Evolutionary conservation across 2,888 invertebrate genomes (phyloP).

Genomic region (Pristionchus fissidentatus): DNA sequence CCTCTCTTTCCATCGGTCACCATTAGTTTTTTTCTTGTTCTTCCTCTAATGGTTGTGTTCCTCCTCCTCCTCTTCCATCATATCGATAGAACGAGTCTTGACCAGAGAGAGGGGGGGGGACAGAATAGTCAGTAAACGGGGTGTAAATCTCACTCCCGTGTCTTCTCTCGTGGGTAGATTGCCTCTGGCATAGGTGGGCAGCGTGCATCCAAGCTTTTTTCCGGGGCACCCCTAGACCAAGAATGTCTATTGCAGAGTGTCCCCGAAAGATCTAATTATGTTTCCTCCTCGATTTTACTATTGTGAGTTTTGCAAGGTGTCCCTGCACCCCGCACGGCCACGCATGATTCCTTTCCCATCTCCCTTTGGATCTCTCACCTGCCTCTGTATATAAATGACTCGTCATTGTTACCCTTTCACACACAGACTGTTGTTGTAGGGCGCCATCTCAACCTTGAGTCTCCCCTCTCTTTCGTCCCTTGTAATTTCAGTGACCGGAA

Average conservation of each 20-base stretch:
- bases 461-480: not conserved
- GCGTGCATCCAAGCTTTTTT: too few species aligned
- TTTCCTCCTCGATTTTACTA: too few species aligned
- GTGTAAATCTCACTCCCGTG: not conserved
- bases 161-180: slow-evolving; percentile 1
- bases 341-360: not conserved
- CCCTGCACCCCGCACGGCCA: slow-evolving; percentile 50
- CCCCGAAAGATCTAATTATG: too few species aligned
- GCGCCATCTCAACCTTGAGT: not conserved
- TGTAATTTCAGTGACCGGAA: slow-evolving; percentile 48
- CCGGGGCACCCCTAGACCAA: too few species aligned
- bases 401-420: not conserved
- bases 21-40: slow-evolving; percentile 7
- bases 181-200: too few species aligned
- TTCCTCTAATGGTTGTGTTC: not conserved
- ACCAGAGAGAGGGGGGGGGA: not conserved
- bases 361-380: slow-evolving; percentile 53
- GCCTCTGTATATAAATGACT: slow-evolving; percentile 17
- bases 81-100: slow-evolving; percentile 19
- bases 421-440: slow-evolving; percentile 48
- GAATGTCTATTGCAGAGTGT: too few species aligned
- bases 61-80: slow-evolving; percentile 30
- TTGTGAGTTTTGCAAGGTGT: too few species aligned
- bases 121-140: not conserved
- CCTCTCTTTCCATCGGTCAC: slow-evolving; percentile 2